A percentile compares a stretch with the other conserved stretches of the same genome.
phyloP scores from a whole-genome alignment of 2,797 vertebrate species.

The Anas flavirostris region DNA sequence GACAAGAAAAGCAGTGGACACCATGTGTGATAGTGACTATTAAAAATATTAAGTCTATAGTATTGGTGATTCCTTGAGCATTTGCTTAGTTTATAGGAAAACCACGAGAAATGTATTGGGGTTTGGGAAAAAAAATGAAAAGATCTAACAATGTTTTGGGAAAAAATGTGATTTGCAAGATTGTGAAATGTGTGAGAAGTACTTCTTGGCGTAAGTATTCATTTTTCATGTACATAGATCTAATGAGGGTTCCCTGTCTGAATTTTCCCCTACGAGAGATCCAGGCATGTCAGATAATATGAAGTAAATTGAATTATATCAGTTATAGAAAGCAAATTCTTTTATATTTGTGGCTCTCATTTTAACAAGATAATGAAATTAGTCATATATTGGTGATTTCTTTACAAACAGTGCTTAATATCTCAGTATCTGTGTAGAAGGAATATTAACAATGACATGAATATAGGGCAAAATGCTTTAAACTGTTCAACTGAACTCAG shows the following conservation, averaged over 20 bases:
- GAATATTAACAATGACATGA: background rate
- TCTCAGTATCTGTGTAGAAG: background rate
- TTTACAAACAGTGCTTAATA: background rate
- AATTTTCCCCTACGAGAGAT: background rate
- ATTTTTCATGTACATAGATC: background rate
- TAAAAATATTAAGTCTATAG: background rate
- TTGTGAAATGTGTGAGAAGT: background rate
- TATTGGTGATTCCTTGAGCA: background rate
- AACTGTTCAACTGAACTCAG: background rate
- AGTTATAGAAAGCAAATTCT: background rate
- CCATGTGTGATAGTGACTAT: background rate
- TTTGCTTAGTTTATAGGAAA: background rate
- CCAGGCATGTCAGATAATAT: background rate
- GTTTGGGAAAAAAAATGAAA: background rate
- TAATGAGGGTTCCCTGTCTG: background rate
- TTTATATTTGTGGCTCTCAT: background rate
- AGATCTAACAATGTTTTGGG: background rate
- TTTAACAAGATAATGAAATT: slow-evolving; percentile 12
- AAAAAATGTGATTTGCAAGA: background rate
- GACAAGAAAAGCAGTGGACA: background rate
- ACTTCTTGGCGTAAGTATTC: background rate
- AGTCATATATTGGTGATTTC: background rate
- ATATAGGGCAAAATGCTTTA: background rate
- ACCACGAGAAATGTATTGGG: background rate
- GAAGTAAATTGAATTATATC: background rate